These are phyloP conservation scores for Heliconius nattereri DNA, from an alignment of 1,140 invertebrate genomes.

Conservation along the genomic window DNA sequence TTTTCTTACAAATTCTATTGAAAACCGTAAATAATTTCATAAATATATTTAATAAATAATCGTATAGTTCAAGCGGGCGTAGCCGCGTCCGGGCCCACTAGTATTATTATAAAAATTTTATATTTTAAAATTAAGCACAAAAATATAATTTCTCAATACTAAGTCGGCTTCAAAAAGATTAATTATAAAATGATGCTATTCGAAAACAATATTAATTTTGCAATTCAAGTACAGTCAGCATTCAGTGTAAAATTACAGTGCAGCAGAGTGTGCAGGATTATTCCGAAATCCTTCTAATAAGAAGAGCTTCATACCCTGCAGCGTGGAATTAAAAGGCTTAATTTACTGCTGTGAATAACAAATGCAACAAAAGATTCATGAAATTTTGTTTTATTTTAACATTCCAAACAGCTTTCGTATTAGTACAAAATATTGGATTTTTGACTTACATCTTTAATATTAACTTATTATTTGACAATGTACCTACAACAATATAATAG, in stretches of 20 bases:
- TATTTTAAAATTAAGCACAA: too few relatives aligned
- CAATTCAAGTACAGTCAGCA: background rate
- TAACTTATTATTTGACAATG: too few relatives aligned
- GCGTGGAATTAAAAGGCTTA: conserved; percentile 38
- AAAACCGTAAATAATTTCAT: too few relatives aligned
- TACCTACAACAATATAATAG: too few relatives aligned
- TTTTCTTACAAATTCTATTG: too few relatives aligned
- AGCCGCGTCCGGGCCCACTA: too few relatives aligned
- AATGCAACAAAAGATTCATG: conserved; percentile 19
- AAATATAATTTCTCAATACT: too few relatives aligned
- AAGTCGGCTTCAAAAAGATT: background rate
- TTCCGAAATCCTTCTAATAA: conserved; percentile 37
- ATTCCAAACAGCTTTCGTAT: background rate
- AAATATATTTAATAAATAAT: too few relatives aligned
- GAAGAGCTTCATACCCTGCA: conserved; percentile 32
- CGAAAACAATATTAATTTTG: background rate
- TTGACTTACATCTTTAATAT: too few relatives aligned
- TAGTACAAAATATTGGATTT: background rate
- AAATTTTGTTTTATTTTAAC: background rate
- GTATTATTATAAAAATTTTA: too few relatives aligned
- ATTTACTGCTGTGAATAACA: conserved; percentile 33
- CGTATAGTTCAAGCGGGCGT: too few relatives aligned
- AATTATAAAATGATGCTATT: background rate
- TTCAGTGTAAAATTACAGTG: conserved; percentile 1
- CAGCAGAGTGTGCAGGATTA: conserved; percentile 29